Evolutionary conservation across 2,797 vertebrate genomes (phyloP).

Genomic region (Vireo griseus): DNA sequence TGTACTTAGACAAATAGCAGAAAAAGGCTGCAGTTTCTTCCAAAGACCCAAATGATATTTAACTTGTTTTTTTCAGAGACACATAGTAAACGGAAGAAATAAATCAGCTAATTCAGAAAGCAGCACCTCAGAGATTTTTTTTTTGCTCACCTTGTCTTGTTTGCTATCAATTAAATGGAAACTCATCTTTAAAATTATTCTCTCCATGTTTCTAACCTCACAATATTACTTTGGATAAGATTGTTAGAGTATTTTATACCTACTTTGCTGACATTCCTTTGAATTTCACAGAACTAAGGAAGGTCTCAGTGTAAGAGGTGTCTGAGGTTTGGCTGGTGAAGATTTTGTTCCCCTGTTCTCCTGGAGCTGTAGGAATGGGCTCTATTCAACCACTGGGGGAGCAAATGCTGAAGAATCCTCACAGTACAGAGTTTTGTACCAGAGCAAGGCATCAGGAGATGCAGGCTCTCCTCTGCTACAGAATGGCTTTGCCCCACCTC

Average conservation of each 20-base stretch:
- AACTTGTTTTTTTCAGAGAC: not conserved
- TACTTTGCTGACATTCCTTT: not conserved
- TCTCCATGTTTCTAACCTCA: not conserved
- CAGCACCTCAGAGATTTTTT: not conserved
- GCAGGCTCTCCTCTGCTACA: not conserved
- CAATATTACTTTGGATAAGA: not conserved
- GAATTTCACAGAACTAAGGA: not conserved
- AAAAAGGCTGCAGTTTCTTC: not conserved
- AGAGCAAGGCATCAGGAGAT: not conserved
- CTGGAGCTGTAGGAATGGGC: not conserved
- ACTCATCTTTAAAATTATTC: not conserved
- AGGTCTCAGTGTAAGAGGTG: not conserved
- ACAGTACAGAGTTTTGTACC: not conserved
- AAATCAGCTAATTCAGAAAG: not conserved
- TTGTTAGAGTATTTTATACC: not conserved
- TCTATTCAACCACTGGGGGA: not conserved
- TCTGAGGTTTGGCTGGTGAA: not conserved
- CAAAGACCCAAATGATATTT: not conserved
- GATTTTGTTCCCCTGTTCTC: not conserved
- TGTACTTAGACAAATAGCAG: not conserved
- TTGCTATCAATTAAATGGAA: not conserved
- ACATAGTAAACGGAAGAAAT: not conserved
- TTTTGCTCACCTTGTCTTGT: not conserved
- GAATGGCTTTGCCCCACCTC: not conserved
- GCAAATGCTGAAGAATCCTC: accelerated